phyloP scores from a whole-genome alignment of 2,113 vertebrate genomes.

The Sander lucioperca region DNA sequence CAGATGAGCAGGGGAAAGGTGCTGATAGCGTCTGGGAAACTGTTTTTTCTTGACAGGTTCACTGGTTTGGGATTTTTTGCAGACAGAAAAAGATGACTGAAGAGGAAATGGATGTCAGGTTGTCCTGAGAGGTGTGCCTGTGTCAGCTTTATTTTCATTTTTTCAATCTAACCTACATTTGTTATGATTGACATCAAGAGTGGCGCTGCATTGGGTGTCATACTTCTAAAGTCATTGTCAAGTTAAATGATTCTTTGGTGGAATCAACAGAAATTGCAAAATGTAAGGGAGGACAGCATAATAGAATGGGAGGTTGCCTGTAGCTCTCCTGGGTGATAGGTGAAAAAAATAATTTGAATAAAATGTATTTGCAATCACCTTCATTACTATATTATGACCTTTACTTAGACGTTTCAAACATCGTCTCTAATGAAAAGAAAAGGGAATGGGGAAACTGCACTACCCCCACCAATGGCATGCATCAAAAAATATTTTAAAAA shows the following conservation, averaged over 20 bases:
- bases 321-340: slow-evolving; percentile 36
- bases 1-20: slow-evolving; percentile 56
- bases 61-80: slow-evolving; percentile 33
- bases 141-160: slow-evolving; percentile 14
- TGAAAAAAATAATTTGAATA: slow-evolving; percentile 52
- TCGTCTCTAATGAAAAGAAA: neutral
- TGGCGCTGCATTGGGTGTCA: slow-evolving; percentile 7
- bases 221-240: slow-evolving; percentile 29
- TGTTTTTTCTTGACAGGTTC: slow-evolving; percentile 49
- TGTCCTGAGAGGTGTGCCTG: slow-evolving; percentile 22
- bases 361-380: slow-evolving; percentile 66
- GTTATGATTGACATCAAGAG: slow-evolving; percentile 30
- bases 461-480: no score
- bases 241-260: slow-evolving; percentile 25
- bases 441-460: no score
- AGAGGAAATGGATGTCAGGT: slow-evolving; percentile 32
- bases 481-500: neutral
- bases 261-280: slow-evolving; percentile 7
- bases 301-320: slow-evolving; percentile 13
- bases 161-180: slow-evolving; percentile 40
- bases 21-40: slow-evolving; percentile 29
- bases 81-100: slow-evolving; percentile 43
- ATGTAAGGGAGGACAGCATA: slow-evolving; percentile 27
- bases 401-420: slow-evolving; percentile 43
- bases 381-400: slow-evolving; percentile 63